Evolutionary conservation across 2,113 vertebrate species (phyloP).

Genomic region (Ornithorhynchus anatinus): DNA sequence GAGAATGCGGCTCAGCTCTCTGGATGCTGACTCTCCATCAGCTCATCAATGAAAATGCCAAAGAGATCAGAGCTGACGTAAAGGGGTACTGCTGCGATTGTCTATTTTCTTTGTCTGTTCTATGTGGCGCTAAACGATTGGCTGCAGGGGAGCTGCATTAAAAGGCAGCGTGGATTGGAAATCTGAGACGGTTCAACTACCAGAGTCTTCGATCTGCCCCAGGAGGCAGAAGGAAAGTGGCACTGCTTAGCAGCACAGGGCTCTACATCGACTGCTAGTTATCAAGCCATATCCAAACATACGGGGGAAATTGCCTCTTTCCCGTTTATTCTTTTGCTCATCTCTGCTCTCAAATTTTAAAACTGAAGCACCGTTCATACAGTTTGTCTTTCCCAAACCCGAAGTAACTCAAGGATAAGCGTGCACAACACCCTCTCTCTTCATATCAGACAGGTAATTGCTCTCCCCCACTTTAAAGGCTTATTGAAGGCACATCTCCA

Average conservation of each 20-base stretch:
- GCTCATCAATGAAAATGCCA: conserved; percentile 34
- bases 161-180: conserved; percentile 4
- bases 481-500: no score
- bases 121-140: conserved; percentile 11
- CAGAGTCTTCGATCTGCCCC: neutral
- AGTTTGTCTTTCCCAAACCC: no score
- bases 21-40: conserved; percentile 34
- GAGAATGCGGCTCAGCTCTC: conserved; percentile 34
- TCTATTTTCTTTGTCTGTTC: conserved; percentile 45
- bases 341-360: neutral
- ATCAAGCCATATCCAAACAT: neutral
- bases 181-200: neutral
- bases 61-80: conserved; percentile 22
- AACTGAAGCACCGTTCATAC: no score
- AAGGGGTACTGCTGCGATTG: conserved; percentile 27
- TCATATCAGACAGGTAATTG: no score
- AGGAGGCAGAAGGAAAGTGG: neutral
- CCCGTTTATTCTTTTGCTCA: neutral
- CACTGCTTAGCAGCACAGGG: no score
- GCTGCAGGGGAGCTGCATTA: conserved; percentile 3
- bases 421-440: no score
- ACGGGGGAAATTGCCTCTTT: neutral
- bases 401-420: no score
- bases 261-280: neutral
- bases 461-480: no score